Base-by-base conservation (phyloP, 2,113 vertebrate species). In the Hemicordylus capensis region DNA sequence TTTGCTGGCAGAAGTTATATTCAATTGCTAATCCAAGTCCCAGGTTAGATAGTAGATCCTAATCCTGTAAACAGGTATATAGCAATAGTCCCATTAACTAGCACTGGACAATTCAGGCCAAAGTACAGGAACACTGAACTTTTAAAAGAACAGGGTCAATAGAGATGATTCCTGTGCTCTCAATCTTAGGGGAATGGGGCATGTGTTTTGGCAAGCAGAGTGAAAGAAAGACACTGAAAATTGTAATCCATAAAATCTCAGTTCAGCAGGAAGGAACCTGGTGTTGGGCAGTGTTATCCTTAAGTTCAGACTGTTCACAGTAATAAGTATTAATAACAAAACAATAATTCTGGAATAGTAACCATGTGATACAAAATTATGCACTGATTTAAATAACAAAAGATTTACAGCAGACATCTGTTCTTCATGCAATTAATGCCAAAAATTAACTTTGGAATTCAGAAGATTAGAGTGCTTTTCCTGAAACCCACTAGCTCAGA, bases 21-120 rank as follows among this genome's bases (percentile, higher is more conserved):
- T 58, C 54, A 89, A 85, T 15, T 9, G 24, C 8, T 80, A 80
- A 75, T 81, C 74, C 44, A 54, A 24, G 2, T 10, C 81, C 15
- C 51, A 89, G n/a, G 26, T 67, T 76, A 64, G 7, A 44, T 54
- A 20, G 26, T 77, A 73, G 58, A 42, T 31, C 64, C 15, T 89
- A 85, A 79, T 24, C 19, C 70, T 85, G 1, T 6, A 89, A 86
- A 11, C 2, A 2, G 20, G 74, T 77, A 82, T 91, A 67, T 6
- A 26, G 15, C 76, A 51, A 61, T 39, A 81, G 56, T 87, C 64
- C 78, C 26, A 75, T 59, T 64, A 17, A 24, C 48, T 51, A 84
- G 14, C 42, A 22, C 6, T 48, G 56, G n/a, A 42, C 24, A 51
- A 26, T 81, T 54, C 14, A 81, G 19, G 12, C 4, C 59, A 64